phyloP scores from a whole-genome alignment of 2,888 invertebrate genomes.

The Dryobotodes eremita region DNA sequence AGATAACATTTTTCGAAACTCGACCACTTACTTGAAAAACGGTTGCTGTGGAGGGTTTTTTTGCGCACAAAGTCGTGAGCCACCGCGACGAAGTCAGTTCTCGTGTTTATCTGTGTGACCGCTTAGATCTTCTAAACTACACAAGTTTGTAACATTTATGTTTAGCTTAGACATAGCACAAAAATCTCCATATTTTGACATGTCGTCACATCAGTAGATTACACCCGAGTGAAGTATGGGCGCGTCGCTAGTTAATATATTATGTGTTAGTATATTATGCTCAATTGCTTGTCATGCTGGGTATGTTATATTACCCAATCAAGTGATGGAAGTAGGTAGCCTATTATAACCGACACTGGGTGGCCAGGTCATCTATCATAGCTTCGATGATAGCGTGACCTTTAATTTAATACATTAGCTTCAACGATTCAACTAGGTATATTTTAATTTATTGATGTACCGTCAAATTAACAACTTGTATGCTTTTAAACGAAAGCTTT shows the following conservation, averaged over 20 bases:
- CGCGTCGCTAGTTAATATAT: neutral
- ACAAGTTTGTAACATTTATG: neutral
- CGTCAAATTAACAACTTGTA: neutral
- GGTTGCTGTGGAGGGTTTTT: neutral
- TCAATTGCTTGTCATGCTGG: conserved; percentile 20
- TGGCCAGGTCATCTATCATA: conserved; percentile 50
- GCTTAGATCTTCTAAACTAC: neutral
- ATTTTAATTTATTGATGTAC: neutral
- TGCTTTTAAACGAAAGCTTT: neutral
- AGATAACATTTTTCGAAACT: neutral
- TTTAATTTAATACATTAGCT: conserved; percentile 54
- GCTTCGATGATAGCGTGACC: conserved; percentile 15
- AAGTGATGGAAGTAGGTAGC: conserved; percentile 7
- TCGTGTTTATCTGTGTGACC: neutral
- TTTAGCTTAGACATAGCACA: neutral
- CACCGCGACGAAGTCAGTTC: neutral
- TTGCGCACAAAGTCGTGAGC: neutral
- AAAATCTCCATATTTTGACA: neutral
- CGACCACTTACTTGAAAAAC: neutral
- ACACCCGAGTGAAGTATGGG: neutral
- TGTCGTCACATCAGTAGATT: neutral
- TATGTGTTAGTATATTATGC: neutral
- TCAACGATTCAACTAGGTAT: neutral
- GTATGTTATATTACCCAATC: conserved; percentile 5
- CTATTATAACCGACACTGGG: neutral